Conservation (phyloP, 1,140 invertebrate genomes). For the Tetramorium simillimum region DNA sequence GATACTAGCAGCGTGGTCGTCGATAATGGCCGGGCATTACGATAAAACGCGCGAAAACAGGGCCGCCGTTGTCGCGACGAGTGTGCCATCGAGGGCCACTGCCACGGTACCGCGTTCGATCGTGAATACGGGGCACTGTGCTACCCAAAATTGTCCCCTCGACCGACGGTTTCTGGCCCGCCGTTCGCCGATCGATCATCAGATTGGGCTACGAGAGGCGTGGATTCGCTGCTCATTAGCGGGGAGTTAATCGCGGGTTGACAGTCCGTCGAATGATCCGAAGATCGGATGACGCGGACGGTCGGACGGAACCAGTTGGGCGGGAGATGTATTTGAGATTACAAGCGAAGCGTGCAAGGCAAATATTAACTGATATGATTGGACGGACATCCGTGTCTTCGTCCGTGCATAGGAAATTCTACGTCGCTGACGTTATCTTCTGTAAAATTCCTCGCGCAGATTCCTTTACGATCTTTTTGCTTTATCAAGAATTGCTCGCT, state of each 20-base stretch:
- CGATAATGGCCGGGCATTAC: constrained; percentile 57
- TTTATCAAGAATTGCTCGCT: not conserved
- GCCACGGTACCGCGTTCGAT: constrained; percentile 43
- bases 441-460: not conserved
- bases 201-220: constrained; percentile 11
- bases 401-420: not conserved
- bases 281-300: constrained; percentile 13
- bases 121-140: constrained; percentile 64
- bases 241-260: constrained; percentile 11
- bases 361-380: constrained; percentile 48
- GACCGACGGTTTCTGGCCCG: constrained; percentile 41
- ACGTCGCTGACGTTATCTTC: not conserved
- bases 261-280: constrained; percentile 9
- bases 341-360: not conserved
- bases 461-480: not conserved
- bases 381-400: constrained; percentile 2
- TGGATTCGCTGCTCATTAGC: constrained; percentile 30
- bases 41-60: constrained; percentile 68
- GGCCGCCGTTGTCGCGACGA: constrained; percentile 55
- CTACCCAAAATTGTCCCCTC: constrained; percentile 68
- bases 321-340: constrained; percentile 24
- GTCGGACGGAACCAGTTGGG: constrained; percentile 12
- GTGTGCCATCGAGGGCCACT: constrained; percentile 30
- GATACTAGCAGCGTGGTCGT: constrained; percentile 29
- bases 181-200: constrained; percentile 60